Base-by-base conservation (phyloP, 2,888 invertebrate species). In the Ctena decussata region DNA sequence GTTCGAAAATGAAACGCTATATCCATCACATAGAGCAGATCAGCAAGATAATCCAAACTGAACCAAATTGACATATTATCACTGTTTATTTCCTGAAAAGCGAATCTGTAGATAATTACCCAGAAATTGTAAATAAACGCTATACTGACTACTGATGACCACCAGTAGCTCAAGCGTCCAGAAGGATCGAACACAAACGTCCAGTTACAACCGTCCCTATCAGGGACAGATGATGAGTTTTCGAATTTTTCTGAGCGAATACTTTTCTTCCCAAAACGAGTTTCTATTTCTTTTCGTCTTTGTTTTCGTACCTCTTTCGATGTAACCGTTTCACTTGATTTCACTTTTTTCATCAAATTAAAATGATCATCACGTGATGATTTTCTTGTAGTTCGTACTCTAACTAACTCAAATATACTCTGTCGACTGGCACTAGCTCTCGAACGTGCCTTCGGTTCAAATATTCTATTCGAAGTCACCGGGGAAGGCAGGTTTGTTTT, bases 131-230 rank as follows among this genome's bases (percentile, higher is more conserved):
- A 96, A 3, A 96, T 91, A 82, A 96, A 95, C 46, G 96, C 95
- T 57, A 95, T 87, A 87, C 95, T 95, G 77, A 96, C 95, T 30
- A 95, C 93, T 11, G 94, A 93, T 39, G 95, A 95, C 96, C 96
- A 96, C 95, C 95, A 96, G 90, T 96, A 95, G 57, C 95, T 94
- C 57, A 99, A 97, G 77, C 99, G 97, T 89, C 99, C 99, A 92
- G 99, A 98, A 35, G 99, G 99, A 97, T 99, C 99, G 96, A 99
- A 99, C 91, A 99, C 99, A 96, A 99, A 99, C 77, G 99, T 98
- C 94, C 95, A 94, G 84, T 94, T 94, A 89, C 96, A 96, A 24
- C 97, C 97, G 21, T 97, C 97, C 49, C 97, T 96, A 84, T 97
- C 97, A 21, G 92, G 90, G 11, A 97, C 97, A 69, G 93, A 93